Evolutionary conservation across 2,113 vertebrate genomes (phyloP), one percentile per base, ranked within the genome.

Genomic region (Rissa tridactyla): DNA sequence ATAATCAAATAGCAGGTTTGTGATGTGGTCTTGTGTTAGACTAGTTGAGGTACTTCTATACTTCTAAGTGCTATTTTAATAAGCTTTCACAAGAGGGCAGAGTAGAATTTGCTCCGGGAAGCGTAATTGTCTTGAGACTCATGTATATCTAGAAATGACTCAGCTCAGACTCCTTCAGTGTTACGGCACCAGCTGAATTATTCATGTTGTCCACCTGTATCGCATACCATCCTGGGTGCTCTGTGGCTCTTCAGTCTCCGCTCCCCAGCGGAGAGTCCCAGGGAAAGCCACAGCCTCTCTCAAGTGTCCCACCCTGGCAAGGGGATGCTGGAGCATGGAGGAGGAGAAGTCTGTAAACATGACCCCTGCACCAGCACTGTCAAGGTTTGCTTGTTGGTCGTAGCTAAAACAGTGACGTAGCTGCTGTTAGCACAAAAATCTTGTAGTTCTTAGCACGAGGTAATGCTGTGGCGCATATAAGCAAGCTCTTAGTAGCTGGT

Each of bases 21-120:
- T 68, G 52, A 82, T 69, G 34, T 66, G 27, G 6, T 76, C 15
- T 51, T 32, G 19, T 36, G 13, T 60, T 44, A 69, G 49, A 27
- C 29, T 73, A 2, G 4, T 55, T 89, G 22, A 40, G 34, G n/a
- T 83, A 19, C n/a, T 87, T 7, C 3, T 15, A 9, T 30, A 34
- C 16, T 71, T 88, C 9, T 20, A 55, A 64, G 69, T 85, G 97
- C 66, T 87, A 17, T 96, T 86, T 92, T 88, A 93, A 86, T 80
- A 40, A 91, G 54, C 42, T 82, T 84, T 92, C 86, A 94, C 92
- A 84, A 96, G 95, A 93, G 95, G 94, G 92, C 94, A 92, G 92
- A 93, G 69, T 86, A 86, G 88, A 95, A 82, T 82, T 75, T 84
- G 44, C 60, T 90, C 79, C 1, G 2, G 61, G 36, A 86, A 65